These are phyloP conservation scores for Protonemura montana DNA, from an alignment of 2,888 invertebrate genomes.

Conservation along the genomic window DNA sequence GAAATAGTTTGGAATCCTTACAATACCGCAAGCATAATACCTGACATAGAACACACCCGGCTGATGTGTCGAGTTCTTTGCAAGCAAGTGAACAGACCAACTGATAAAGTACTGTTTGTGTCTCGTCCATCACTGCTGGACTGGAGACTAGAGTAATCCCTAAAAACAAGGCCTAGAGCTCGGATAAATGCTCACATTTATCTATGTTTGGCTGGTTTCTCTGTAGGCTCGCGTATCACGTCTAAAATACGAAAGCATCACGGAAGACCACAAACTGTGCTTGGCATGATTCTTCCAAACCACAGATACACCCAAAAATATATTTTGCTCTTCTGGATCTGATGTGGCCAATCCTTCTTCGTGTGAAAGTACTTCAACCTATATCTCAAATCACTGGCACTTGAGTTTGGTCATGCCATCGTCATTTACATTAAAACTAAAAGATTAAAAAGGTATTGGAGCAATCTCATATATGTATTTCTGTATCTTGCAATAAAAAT, in stretches of 20 bases:
- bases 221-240: not conserved
- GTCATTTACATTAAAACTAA: not conserved
- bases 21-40: not conserved
- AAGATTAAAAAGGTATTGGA: not conserved
- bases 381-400: not conserved
- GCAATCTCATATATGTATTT: not conserved
- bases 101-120: not conserved
- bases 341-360: not conserved
- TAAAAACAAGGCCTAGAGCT: not conserved
- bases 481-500: not conserved
- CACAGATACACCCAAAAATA: not conserved
- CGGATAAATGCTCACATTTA: not conserved
- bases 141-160: not conserved
- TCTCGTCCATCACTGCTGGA: not conserved
- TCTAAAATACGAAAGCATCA: not conserved
- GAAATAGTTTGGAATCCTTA: not conserved
- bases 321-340: not conserved
- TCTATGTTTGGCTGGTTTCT: not conserved
- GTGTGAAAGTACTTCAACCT: not conserved
- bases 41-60: not conserved
- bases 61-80: not conserved
- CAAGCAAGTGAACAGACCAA: not conserved
- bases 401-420: not conserved
- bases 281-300: not conserved
- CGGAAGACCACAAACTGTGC: not conserved